Base-by-base conservation (phyloP, 2,797 vertebrate genomes). In the Characodon lateralis region DNA sequence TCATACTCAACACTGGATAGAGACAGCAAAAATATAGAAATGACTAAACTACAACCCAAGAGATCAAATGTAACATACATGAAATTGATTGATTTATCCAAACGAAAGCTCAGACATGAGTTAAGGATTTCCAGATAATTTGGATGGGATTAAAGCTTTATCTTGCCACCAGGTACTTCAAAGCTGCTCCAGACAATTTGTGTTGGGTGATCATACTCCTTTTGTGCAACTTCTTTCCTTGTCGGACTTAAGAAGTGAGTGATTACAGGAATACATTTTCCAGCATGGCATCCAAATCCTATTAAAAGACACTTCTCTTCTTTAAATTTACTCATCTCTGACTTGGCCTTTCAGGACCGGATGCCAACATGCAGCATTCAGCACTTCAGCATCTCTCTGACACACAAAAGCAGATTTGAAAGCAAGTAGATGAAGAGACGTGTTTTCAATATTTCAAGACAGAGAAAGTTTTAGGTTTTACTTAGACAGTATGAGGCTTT, bases 1-100 rank as follows among this genome's bases (percentile, higher is more conserved):
- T 96, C 95, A 8, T 95, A 96, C 87, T 96, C 95, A 91, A 96
- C 95, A 75, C 95, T 96, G 89, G 31, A 85, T 39, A 85, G 43
- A 90, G 50, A 90, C 55, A 91, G 63, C 31, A 85, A 65, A 6
- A 50, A 85, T 59, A 5, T 43, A 16, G 56, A 53, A 20, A 39
- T 81, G 26, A 90, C 46, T 69, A 71, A 75, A 35, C 20, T 39
- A 31, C 74, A 28, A 65, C 78, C 22, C 53, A 9, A 78, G 41
- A 71, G 48, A 78, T 53, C 46, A 84, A 16, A 65, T 56, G 48
- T 14, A 50, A 50, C 48, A 3, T 20, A 55, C 1, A 59, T 28
- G n/a, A 55, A 61, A 72, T 13, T 5, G 50, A 20, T 65, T 5
- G 14, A 22, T 35, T 5, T 39, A 74, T 77, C 58, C 77, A 83